Evolutionary conservation across 2,113 vertebrate genomes (phyloP).

Genomic region (Pterophyllum scalare): DNA sequence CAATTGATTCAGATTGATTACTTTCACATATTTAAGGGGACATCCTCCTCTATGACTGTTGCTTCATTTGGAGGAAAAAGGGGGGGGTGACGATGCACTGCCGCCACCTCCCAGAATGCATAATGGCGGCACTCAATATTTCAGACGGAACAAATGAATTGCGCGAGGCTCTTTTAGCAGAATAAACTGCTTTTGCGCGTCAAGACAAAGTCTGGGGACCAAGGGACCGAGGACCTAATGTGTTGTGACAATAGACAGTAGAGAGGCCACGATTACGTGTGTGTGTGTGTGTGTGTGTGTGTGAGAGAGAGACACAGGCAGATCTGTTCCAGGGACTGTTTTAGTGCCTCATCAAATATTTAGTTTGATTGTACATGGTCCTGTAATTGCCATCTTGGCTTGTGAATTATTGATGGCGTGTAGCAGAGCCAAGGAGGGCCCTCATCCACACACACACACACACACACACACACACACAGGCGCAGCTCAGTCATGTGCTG

Average conservation of each 20-base stretch:
- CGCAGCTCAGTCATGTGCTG: conserved; percentile 19
- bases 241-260: conserved; percentile 67
- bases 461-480: conserved; percentile 44
- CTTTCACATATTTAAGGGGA: conserved; percentile 37
- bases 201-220: conserved; percentile 67
- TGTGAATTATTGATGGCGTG: conserved; percentile 84
- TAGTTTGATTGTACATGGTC: conserved; percentile 86
- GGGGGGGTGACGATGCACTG: not conserved
- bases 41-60: not conserved
- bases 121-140: conserved; percentile 56
- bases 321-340: conserved; percentile 83
- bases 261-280: not conserved
- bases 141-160: conserved; percentile 70
- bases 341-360: conserved; percentile 88
- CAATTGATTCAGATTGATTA: conserved; percentile 52
- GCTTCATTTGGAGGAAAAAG: not conserved
- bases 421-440: conserved; percentile 73
- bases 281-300: not conserved
- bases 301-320: conserved; percentile 50
- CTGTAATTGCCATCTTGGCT: conserved; percentile 86
- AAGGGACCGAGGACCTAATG: conserved; percentile 55
- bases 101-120: conserved; percentile 1
- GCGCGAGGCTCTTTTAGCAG: conserved; percentile 65
- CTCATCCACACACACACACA: conserved; percentile 36
- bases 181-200: conserved; percentile 69